These are phyloP conservation scores for Thamnophis elegans DNA, from an alignment of 2,797 vertebrate genomes.

Conservation along the genomic window DNA sequence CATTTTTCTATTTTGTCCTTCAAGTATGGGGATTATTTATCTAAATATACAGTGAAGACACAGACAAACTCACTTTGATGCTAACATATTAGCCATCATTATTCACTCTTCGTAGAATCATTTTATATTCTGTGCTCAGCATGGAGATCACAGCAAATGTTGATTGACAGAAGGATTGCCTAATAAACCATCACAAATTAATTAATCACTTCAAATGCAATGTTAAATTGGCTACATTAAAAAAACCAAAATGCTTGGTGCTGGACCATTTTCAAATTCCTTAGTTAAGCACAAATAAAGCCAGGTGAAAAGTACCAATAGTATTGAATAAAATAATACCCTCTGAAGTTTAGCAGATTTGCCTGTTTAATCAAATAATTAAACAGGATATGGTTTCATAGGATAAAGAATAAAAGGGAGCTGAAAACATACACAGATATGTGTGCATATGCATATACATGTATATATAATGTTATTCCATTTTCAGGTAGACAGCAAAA, in stretches of 20 bases:
- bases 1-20: background rate
- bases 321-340: constrained; percentile 28
- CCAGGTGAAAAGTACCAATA: constrained; percentile 46
- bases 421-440: rapidly evolving
- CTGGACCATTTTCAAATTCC: constrained; percentile 68
- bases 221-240: constrained; percentile 72
- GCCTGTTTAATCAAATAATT: background rate
- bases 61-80: background rate
- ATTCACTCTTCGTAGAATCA: constrained; percentile 55
- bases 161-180: constrained; percentile 76
- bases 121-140: constrained; percentile 45
- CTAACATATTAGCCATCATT: constrained; percentile 9
- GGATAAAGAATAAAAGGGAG: background rate
- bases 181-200: constrained; percentile 77
- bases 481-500: background rate
- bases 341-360: constrained; percentile 12
- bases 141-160: constrained; percentile 61
- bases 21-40: background rate
- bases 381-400: background rate
- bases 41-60: background rate
- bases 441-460: background rate
- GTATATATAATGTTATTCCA: background rate
- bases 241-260: constrained; percentile 74
- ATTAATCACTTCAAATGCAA: constrained; percentile 77
- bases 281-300: constrained; percentile 69